Percentiles rank a stretch among this genome's conserved stretches.
Conservation (phyloP, 2,113 vertebrate genomes). For the Anas platyrhynchos region DNA sequence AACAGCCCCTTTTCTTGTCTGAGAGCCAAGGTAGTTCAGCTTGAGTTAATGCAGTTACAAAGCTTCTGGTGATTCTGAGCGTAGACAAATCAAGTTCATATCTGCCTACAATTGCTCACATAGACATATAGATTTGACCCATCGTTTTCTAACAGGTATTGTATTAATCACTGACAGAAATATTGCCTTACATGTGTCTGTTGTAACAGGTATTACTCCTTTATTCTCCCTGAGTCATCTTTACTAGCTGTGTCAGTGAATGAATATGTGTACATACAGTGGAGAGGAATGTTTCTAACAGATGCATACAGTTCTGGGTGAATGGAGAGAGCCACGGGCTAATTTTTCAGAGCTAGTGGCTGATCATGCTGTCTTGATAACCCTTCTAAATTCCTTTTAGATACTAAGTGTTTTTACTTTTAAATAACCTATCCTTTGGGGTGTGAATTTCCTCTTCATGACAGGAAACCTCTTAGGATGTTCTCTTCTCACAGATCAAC, state of each 20-base stretch:
- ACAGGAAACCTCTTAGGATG: neutral
- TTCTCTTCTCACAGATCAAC: neutral
- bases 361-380: neutral
- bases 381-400: neutral
- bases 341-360: neutral
- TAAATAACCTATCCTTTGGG: neutral
- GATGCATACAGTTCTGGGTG: neutral
- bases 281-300: neutral
- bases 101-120: neutral
- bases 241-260: neutral
- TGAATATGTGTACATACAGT: neutral
- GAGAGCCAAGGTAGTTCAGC: neutral
- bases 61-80: neutral
- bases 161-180: neutral
- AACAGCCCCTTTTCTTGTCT: neutral
- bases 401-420: neutral
- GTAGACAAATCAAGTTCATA: neutral
- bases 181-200: neutral
- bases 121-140: neutral
- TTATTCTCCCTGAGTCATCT: neutral
- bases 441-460: accelerated
- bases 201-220: neutral
- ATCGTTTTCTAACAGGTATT: neutral
- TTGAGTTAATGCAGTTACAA: neutral
- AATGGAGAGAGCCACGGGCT: neutral